Percentiles rank a stretch among this genome's conserved stretches.
Conservation (phyloP, 2,797 vertebrate genomes). For the Intellagama lesueurii region DNA sequence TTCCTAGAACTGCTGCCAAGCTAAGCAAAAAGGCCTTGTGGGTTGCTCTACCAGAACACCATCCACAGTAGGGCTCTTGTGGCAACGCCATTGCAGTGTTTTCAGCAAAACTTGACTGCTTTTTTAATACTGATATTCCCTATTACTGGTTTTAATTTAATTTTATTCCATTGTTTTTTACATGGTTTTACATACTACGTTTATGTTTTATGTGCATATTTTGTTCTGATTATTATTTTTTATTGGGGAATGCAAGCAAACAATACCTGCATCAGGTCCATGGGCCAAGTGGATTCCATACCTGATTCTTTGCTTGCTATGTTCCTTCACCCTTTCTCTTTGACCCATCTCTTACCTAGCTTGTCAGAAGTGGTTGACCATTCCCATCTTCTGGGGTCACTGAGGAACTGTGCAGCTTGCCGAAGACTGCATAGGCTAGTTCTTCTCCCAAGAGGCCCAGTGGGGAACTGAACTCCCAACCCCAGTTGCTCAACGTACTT, state of each 20-base stretch:
- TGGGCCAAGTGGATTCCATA: not conserved
- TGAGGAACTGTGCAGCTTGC: too few relatives aligned
- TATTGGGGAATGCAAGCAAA: too few relatives aligned
- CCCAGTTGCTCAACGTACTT: too few relatives aligned
- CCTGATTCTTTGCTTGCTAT: not conserved
- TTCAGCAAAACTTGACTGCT: not conserved
- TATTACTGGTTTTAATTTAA: not conserved
- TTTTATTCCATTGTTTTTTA: not conserved
- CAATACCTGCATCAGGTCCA: not conserved
- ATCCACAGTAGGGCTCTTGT: not conserved
- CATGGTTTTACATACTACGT: too few relatives aligned
- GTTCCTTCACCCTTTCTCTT: not conserved
- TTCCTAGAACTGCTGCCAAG: not conserved
- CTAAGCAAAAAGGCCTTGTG: not conserved
- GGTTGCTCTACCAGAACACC: too few relatives aligned
- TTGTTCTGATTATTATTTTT: not conserved
- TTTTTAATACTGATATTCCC: not conserved
- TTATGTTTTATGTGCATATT: not conserved
- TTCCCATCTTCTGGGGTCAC: too few relatives aligned
- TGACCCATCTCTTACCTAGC: not conserved
- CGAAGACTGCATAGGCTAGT: too few relatives aligned
- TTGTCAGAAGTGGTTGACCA: too few relatives aligned
- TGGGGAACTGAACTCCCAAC: too few relatives aligned
- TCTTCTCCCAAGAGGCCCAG: too few relatives aligned
- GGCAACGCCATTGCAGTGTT: not conserved